Conservation (phyloP, 1,140 invertebrate species). For the Panagrolaimus sp. region DNA sequence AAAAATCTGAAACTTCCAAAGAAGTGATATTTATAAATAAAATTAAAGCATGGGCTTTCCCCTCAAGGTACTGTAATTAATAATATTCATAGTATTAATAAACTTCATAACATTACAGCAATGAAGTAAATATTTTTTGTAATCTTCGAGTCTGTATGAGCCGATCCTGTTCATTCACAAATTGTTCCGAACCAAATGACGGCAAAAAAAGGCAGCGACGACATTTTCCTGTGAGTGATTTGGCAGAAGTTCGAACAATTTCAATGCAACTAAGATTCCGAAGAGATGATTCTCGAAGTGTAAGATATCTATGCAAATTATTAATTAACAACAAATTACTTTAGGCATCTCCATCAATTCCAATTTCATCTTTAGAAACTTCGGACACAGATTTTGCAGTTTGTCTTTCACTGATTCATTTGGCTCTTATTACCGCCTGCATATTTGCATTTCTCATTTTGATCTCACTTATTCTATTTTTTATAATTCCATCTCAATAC, state of each 20-base stretch:
- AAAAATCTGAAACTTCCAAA: slow-evolving; percentile 30
- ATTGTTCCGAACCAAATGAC: slow-evolving; percentile 23
- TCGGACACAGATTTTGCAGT: neutral
- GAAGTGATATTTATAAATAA: slow-evolving; percentile 49
- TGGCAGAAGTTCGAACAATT: neutral
- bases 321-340: neutral
- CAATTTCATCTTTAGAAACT: neutral
- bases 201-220: slow-evolving; percentile 5
- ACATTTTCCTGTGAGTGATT: neutral
- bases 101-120: slow-evolving; percentile 22
- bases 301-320: neutral
- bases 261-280: neutral
- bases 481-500: neutral
- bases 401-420: slow-evolving; percentile 21
- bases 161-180: slow-evolving; percentile 33
- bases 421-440: slow-evolving; percentile 24
- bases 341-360: neutral
- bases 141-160: slow-evolving; percentile 43
- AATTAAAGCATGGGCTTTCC: slow-evolving; percentile 58
- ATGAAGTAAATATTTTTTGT: slow-evolving; percentile 48
- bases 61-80: slow-evolving; percentile 49
- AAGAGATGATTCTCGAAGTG: neutral
- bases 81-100: neutral
- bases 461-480: neutral
- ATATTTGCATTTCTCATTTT: slow-evolving; percentile 25